phyloP scores from a whole-genome alignment of 2,797 vertebrate genomes.

The Triplophysa yarkandensis region DNA sequence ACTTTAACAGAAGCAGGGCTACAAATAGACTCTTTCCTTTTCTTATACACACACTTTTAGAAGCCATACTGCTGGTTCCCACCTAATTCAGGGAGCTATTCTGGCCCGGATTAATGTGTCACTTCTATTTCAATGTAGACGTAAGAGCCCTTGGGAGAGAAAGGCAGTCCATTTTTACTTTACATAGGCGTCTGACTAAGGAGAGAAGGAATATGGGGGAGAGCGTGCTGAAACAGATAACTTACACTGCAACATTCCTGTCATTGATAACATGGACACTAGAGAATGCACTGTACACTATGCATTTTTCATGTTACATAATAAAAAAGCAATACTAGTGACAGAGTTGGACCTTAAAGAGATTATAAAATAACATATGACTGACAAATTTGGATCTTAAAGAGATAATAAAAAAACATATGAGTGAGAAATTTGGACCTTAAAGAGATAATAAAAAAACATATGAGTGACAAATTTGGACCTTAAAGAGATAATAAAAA shows the following conservation, averaged over 20 bases:
- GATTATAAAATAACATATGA: too few relatives aligned
- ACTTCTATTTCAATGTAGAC: slow-evolving; percentile 56
- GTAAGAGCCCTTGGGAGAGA: slow-evolving; percentile 47
- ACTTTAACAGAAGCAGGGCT: slow-evolving; percentile 27
- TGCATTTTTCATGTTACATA: slow-evolving; percentile 33
- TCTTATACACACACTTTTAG: neutral
- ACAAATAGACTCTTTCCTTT: slow-evolving; percentile 4
- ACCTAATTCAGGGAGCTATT: slow-evolving; percentile 48
- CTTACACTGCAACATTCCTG: slow-evolving; percentile 71
- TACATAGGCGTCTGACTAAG: slow-evolving; percentile 53
- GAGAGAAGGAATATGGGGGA: slow-evolving; percentile 50
- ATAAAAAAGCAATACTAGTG: neutral
- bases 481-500: too few relatives aligned
- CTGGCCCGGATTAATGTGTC: slow-evolving; percentile 52
- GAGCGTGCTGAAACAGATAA: slow-evolving; percentile 70
- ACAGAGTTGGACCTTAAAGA: too few relatives aligned
- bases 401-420: too few relatives aligned
- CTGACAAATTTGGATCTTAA: too few relatives aligned
- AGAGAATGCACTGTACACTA: slow-evolving; percentile 38
- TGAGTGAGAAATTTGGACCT: too few relatives aligned
- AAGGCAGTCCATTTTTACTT: slow-evolving; percentile 53
- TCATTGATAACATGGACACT: slow-evolving; percentile 67
- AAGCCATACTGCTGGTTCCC: slow-evolving; percentile 23
- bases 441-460: too few relatives aligned
- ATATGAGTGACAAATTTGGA: too few relatives aligned